phyloP scores from a whole-genome alignment of 2,888 invertebrate species.

The Sinopyrophorus schimmeli region DNA sequence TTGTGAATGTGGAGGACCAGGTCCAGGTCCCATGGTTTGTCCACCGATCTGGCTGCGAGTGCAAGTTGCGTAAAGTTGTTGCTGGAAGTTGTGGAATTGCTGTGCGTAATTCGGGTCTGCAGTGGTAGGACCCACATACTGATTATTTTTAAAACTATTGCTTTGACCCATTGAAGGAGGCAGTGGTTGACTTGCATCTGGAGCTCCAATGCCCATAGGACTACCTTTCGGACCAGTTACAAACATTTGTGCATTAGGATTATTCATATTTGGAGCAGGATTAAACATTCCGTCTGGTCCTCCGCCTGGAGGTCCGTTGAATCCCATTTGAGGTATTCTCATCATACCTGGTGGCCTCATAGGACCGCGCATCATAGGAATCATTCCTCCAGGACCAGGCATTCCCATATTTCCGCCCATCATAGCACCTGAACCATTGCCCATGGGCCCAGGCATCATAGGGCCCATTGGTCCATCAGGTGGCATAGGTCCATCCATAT shows the following conservation, averaged over 20 bases:
- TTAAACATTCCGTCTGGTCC: conserved; percentile 50
- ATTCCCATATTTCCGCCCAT: conserved; percentile 57
- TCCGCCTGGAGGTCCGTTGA: conserved; percentile 51
- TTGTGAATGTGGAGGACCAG: conserved; percentile 56
- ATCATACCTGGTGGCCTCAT: conserved; percentile 55
- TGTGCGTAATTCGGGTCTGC: conserved; percentile 92
- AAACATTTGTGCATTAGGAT: conserved; percentile 62
- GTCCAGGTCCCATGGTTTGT: conserved; percentile 55
- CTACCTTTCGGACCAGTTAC: conserved; percentile 61
- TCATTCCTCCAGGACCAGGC: conserved; percentile 52
- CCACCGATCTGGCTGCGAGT: conserved; percentile 66
- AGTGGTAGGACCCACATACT: conserved; percentile 83
- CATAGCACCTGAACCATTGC: conserved; percentile 52
- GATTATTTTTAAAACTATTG: conserved; percentile 72
- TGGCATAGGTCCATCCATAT: conserved; percentile 53
- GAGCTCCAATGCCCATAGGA: conserved; percentile 61
- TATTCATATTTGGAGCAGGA: conserved; percentile 52
- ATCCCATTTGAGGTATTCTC: conserved; percentile 54
- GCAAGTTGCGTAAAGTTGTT: conserved; percentile 89
- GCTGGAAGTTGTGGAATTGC: conserved; percentile 95
- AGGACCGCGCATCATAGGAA: conserved; percentile 54
- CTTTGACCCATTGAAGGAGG: conserved; percentile 79
- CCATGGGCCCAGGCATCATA: conserved; percentile 59
- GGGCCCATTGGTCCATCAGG: conserved; percentile 50
- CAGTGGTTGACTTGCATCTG: conserved; percentile 71